phyloP scores from a whole-genome alignment of 1,140 invertebrate genomes.

The Drosophila virilis region DNA sequence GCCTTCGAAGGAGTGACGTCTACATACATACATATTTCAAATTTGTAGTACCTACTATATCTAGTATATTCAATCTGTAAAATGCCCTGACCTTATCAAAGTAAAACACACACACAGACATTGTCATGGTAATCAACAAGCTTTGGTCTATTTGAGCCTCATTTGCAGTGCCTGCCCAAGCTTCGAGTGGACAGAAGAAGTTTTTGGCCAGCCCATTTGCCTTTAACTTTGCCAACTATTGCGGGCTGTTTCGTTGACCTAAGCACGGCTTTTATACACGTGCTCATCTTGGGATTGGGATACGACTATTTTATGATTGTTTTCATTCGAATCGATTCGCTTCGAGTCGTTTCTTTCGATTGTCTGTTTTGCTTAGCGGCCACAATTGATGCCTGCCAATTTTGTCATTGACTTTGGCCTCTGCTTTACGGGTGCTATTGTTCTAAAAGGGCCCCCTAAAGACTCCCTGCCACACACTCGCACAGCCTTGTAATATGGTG shows the following conservation, averaged over 20 bases:
- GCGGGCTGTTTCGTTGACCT: constrained; percentile 48
- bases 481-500: constrained; percentile 3
- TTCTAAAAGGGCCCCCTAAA: constrained; percentile 76
- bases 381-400: constrained; percentile 73
- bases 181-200: constrained; percentile 67
- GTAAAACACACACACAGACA: constrained; percentile 25
- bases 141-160: constrained; percentile 48
- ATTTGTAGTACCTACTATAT: constrained; percentile 14
- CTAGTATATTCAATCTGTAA: constrained; percentile 55
- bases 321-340: constrained; percentile 68
- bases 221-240: constrained; percentile 28
- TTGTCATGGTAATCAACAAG: constrained; percentile 74
- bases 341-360: constrained; percentile 45
- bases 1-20: constrained; percentile 7
- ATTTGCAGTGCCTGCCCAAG: constrained; percentile 55
- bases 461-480: constrained; percentile 32
- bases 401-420: constrained; percentile 68
- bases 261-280: constrained; percentile 35
- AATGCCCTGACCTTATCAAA: constrained; percentile 56
- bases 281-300: constrained; percentile 50
- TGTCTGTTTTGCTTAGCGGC: constrained; percentile 75
- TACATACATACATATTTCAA: constrained; percentile 23
- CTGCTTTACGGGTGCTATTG: constrained; percentile 59
- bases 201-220: constrained; percentile 45
- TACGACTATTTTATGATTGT: constrained; percentile 70